phyloP scores from a whole-genome alignment of 1,140 invertebrate genomes.

The Zaprionus camerounensis region DNA sequence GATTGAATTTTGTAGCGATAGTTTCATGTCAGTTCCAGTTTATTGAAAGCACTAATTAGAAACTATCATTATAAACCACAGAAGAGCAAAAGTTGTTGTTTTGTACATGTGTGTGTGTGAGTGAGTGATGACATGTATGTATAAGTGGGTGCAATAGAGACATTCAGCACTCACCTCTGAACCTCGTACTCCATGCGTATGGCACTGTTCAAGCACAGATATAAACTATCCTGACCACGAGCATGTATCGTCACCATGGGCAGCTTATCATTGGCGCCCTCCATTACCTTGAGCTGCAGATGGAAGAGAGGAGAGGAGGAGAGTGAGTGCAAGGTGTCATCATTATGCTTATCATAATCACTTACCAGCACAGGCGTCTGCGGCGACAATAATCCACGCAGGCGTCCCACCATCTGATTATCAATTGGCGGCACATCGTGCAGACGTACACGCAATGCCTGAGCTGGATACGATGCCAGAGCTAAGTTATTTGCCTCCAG shows the following conservation, averaged over 20 bases:
- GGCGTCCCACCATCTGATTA: constrained; percentile 59
- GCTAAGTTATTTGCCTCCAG: constrained; percentile 78
- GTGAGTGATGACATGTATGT: constrained; percentile 14
- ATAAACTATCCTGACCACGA: constrained; percentile 58
- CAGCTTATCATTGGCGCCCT: constrained; percentile 44
- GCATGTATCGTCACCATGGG: constrained; percentile 70
- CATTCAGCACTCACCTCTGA: constrained; percentile 56
- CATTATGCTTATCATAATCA: too few relatives aligned
- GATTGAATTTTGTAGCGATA: constrained; percentile 56
- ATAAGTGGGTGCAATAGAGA: neutral
- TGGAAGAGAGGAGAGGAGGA: neutral
- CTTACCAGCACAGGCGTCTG: constrained; percentile 69
- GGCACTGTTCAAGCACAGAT: constrained; percentile 71
- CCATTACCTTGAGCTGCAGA: constrained; percentile 66
- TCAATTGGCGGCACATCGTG: constrained; percentile 74
- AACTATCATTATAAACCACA: constrained; percentile 64
- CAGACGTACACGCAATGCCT: constrained; percentile 67
- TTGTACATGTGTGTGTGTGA: constrained; percentile 26
- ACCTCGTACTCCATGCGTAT: constrained; percentile 77
- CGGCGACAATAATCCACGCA: constrained; percentile 64
- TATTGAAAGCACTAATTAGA: constrained; percentile 76
- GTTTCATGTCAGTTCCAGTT: constrained; percentile 69
- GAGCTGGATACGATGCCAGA: constrained; percentile 69
- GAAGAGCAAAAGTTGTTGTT: constrained; percentile 41
- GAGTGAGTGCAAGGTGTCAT: too few relatives aligned